Base-by-base conservation (phyloP, 1,140 invertebrate genomes). In the Lucilia sericata region DNA sequence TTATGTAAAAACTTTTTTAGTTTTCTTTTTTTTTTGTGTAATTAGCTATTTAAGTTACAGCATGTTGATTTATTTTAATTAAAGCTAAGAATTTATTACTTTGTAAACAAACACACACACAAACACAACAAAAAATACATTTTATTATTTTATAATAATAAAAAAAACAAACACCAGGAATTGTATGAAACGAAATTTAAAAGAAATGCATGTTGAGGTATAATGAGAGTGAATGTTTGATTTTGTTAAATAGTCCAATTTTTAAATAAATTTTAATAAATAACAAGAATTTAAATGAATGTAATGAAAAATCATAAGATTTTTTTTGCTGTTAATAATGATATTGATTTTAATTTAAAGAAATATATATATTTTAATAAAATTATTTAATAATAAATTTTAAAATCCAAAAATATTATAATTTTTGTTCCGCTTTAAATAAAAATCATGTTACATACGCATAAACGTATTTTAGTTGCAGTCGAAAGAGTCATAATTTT, bases 71-170 rank as follows among this genome's bases (percentile, higher is more conserved):
- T 42, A 42, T 17, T 55, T 55, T 55, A 55, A n/a, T 42, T 76
- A 76, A 55, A 36, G 13, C 42, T 80, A 80, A 80, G 76, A 80
- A 80, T 80, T 80, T 80, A 80, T 80, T 80, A 80, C 10, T 25
- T 49, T 80, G 25, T 80, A 80, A 80, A 19, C 34, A 42, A 2
- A 42, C 42, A 42, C 42, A 42, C 42, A 42, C 42, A 42, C 42
- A 42, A 42, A 42, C 10, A 42, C 10, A 30, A 30, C 1, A 30
- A 2, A 30, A 30, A 30, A 30, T 30, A 30, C 25, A 30, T 30
- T 30, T 30, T 30, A 30, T 30, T 30, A 30, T 30, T 30, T 30
- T 2, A 30, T 30, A 30, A 30, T 30, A 30, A 30, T 30, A 30
- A 30, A 2, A 30, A 30, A 2, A 30, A 42, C 5, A 42, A 42